A percentile compares a stretch with the other conserved stretches of the same genome.
These are phyloP conservation scores for Talpa occidentalis DNA, from an alignment of 2,113 vertebrate species.

Conservation along the genomic window DNA sequence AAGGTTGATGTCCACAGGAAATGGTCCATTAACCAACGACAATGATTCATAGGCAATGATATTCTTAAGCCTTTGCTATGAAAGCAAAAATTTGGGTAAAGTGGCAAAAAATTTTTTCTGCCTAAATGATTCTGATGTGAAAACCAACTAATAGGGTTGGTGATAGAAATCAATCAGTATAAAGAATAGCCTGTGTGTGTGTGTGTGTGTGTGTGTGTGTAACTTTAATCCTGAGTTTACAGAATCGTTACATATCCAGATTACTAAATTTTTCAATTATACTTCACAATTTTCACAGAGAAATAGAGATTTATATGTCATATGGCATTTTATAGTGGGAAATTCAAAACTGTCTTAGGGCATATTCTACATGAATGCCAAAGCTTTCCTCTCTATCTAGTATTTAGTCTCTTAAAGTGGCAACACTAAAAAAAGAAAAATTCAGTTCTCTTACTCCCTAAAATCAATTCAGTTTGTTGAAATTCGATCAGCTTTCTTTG, in stretches of 20 bases:
- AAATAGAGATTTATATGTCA: not conserved
- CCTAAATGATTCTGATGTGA: not conserved
- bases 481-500: constrained; percentile 61
- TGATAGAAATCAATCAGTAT: not conserved
- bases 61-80: not conserved
- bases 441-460: not conserved
- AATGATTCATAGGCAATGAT: not conserved
- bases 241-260: not conserved
- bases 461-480: constrained; percentile 48
- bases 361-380: not conserved
- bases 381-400: not conserved
- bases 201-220: not conserved
- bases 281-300: not conserved
- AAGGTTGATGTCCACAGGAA: not conserved
- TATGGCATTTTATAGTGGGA: not conserved
- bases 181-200: not conserved
- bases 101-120: not conserved
- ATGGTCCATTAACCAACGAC: not conserved
- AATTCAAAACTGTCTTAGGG: not conserved
- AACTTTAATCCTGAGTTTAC: not conserved
- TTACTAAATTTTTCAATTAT: not conserved
- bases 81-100: constrained; percentile 32
- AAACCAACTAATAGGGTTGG: not conserved
- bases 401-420: not conserved
- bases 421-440: not conserved